These are phyloP conservation scores for Eupithecia exiguata DNA, from an alignment of 2,888 invertebrate genomes.

Conservation along the genomic window DNA sequence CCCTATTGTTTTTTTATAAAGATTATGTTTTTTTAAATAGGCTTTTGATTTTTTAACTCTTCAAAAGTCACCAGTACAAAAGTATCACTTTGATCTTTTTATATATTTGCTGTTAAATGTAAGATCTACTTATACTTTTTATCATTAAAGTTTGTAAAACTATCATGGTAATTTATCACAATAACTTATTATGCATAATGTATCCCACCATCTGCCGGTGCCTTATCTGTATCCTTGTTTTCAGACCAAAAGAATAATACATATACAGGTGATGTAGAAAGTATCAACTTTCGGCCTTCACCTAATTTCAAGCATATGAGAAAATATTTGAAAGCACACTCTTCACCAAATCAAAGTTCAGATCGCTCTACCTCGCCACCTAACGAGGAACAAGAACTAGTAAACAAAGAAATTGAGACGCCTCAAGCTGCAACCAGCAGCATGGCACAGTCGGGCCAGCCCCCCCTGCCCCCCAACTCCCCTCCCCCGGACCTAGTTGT, in stretches of 20 bases:
- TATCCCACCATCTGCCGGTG: no score
- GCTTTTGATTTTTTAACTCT: background rate
- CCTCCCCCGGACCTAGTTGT: constrained; percentile 55
- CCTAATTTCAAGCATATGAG: constrained; percentile 72
- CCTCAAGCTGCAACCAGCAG: constrained; percentile 10
- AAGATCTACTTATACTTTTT: background rate
- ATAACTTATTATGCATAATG: background rate
- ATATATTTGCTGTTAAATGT: background rate
- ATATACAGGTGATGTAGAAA: constrained; percentile 53
- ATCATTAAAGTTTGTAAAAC: background rate
- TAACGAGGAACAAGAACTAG: constrained; percentile 23
- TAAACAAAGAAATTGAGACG: constrained; percentile 14
- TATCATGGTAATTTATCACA: background rate
- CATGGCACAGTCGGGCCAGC: constrained; percentile 47
- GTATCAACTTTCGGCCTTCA: constrained; percentile 62
- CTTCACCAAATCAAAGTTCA: constrained; percentile 39
- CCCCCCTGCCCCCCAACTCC: constrained; percentile 59
- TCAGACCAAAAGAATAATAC: constrained; percentile 33
- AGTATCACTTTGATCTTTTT: background rate
- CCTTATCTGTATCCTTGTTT: background rate
- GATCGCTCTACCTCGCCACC: constrained; percentile 25
- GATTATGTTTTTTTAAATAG: no score
- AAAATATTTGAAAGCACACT: constrained; percentile 59
- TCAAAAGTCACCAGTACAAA: background rate
- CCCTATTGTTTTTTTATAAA: no score